Percentiles rank a stretch among this genome's conserved stretches.
Evolutionary conservation across 2,113 vertebrate species (phyloP).

Genomic region (Pelmatolapia mariae): DNA sequence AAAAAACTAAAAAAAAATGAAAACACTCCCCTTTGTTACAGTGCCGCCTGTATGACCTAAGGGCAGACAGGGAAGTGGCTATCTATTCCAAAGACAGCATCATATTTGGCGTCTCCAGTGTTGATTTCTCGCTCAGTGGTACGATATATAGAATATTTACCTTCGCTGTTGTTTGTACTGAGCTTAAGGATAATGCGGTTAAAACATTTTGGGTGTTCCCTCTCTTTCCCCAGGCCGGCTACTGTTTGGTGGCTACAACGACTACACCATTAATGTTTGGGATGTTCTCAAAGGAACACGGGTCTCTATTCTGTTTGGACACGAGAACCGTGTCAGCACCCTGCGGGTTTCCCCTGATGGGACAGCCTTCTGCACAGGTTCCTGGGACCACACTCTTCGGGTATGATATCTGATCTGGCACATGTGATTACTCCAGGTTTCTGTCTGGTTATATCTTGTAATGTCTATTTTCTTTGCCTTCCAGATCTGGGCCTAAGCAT

Average conservation of each 20-base stretch:
- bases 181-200: background rate
- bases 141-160: slow-evolving; percentile 24
- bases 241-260: slow-evolving; percentile 94
- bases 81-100: slow-evolving; percentile 99
- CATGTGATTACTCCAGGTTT: background rate
- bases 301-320: slow-evolving; percentile 93
- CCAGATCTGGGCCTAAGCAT: slow-evolving; percentile 72
- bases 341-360: slow-evolving; percentile 93
- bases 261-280: slow-evolving; percentile 99
- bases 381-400: slow-evolving; percentile 97
- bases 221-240: slow-evolving; percentile 78
- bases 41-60: slow-evolving; percentile 96
- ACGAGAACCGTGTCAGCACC: slow-evolving; percentile 95
- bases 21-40: slow-evolving; percentile 52
- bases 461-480: background rate
- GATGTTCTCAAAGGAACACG: slow-evolving; percentile 94
- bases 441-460: background rate
- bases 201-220: background rate
- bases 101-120: slow-evolving; percentile 96
- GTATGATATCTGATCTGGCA: slow-evolving; percentile 56
- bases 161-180: background rate
- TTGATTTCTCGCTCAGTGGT: slow-evolving; percentile 99
- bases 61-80: slow-evolving; percentile 96
- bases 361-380: slow-evolving; percentile 92
- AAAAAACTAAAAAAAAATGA: background rate